Percentiles rank a stretch among this genome's conserved stretches.
These are phyloP conservation scores for Lymantria dispar DNA, from an alignment of 2,888 invertebrate species.

Conservation along the genomic window DNA sequence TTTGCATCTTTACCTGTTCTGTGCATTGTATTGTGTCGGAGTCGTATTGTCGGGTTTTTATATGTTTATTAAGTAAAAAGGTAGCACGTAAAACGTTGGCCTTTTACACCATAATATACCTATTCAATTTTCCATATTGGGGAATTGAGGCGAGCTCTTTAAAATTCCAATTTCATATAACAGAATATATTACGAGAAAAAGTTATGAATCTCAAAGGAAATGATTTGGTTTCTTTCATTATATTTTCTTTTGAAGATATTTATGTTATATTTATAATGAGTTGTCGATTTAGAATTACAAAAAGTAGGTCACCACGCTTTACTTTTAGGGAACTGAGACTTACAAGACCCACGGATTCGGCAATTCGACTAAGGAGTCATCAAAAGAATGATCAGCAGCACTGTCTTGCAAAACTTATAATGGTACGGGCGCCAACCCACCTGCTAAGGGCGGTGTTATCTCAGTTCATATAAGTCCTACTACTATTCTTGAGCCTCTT, in stretches of 20 bases:
- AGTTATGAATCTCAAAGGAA: constrained; percentile 3
- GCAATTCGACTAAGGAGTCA: no score
- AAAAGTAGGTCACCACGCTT: no score
- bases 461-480: no score
- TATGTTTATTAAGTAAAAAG: constrained; percentile 27
- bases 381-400: no score
- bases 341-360: no score
- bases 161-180: constrained; percentile 8
- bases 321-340: no score
- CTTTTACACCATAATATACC: constrained; percentile 31
- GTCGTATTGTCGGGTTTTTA: constrained; percentile 25
- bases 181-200: constrained; percentile 1
- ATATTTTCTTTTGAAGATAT: not conserved
- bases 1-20: constrained; percentile 14
- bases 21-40: constrained; percentile 28
- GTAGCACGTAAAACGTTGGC: constrained; percentile 16
- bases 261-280: not conserved
- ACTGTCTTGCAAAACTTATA: no score
- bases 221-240: constrained; percentile 2
- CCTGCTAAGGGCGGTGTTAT: no score
- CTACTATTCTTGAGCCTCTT: no score
- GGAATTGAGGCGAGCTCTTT: constrained; percentile 2
- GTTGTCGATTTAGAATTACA: not conserved
- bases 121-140: constrained; percentile 27
- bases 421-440: no score